A percentile compares a stretch with the other conserved stretches of the same genome.
phyloP scores from a whole-genome alignment of 2,888 invertebrate genomes.

The Agapetus fuscipes region DNA sequence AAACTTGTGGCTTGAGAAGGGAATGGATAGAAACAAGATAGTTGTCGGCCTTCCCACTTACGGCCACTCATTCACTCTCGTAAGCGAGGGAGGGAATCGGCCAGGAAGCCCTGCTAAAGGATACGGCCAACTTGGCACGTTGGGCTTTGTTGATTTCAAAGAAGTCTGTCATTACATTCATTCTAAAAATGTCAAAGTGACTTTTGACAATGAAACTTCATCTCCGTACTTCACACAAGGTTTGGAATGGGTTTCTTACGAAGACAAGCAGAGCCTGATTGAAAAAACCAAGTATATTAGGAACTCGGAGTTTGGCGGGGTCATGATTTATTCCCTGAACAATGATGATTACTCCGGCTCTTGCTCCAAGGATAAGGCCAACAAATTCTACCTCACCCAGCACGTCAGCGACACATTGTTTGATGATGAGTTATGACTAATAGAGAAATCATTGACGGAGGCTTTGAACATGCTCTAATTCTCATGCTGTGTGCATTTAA shows the following conservation, averaged over 20 bases:
- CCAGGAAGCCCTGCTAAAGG: constrained; percentile 63
- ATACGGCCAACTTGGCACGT: constrained; percentile 55
- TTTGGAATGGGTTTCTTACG: constrained; percentile 77
- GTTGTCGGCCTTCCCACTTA: constrained; percentile 83
- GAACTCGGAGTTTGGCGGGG: constrained; percentile 59
- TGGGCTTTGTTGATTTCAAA: constrained; percentile 63
- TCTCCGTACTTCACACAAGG: constrained; percentile 67
- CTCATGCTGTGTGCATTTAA: too few species aligned
- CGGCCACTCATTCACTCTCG: constrained; percentile 66
- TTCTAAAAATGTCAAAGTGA: constrained; percentile 38
- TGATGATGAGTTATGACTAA: constrained; percentile 27
- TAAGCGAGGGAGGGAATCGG: constrained; percentile 55
- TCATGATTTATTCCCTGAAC: constrained; percentile 77
- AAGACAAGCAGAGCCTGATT: constrained; percentile 58
- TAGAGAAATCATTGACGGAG: constrained; percentile 24
- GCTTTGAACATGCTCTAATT: constrained; percentile 22
- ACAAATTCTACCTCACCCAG: constrained; percentile 33
- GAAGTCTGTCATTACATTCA: constrained; percentile 59
- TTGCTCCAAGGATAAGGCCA: constrained; percentile 33
- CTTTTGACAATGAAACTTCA: constrained; percentile 57
- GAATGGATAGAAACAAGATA: constrained; percentile 68
- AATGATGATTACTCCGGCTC: constrained; percentile 62
- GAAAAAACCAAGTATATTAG: constrained; percentile 61
- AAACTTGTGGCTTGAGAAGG: constrained; percentile 64
- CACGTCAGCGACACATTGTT: constrained; percentile 25